Evolutionary conservation across 2,113 vertebrate genomes (phyloP).

Genomic region (Poeciliopsis occidentalis): DNA sequence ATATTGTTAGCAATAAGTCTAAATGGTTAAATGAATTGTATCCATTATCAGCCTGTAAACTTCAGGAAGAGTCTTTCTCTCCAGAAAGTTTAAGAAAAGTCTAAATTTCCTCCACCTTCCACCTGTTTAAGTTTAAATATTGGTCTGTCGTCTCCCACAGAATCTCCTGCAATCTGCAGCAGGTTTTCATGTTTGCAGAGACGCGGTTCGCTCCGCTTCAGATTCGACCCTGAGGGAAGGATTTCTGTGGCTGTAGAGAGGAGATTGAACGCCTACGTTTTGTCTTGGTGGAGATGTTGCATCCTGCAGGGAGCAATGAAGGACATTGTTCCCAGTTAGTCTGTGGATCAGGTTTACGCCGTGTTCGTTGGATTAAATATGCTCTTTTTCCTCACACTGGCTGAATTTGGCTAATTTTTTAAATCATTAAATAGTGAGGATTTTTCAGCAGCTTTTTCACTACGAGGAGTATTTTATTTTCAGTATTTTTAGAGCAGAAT

Average conservation of each 20-base stretch:
- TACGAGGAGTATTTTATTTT: not conserved
- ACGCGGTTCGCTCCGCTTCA: slow-evolving; percentile 1
- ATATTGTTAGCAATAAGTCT: no score
- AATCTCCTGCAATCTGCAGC: slow-evolving; percentile 3
- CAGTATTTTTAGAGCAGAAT: not conserved
- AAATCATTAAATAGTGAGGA: not conserved
- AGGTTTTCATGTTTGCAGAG: not conserved
- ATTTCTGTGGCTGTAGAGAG: slow-evolving; percentile 8
- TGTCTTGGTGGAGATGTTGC: not conserved
- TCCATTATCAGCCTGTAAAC: no score
- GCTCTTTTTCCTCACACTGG: not conserved
- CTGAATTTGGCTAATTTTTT: no score
- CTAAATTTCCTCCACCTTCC: no score
- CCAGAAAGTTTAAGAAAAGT: no score
- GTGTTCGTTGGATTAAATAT: not conserved
- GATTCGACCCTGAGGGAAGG: slow-evolving; percentile 3
- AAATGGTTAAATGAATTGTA: no score
- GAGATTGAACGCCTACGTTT: not conserved
- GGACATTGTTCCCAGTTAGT: slow-evolving; percentile 5
- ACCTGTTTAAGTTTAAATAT: no score
- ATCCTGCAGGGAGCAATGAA: slow-evolving; percentile 1
- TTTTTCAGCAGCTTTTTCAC: not conserved
- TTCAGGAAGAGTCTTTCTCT: no score
- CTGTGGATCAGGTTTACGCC: not conserved
- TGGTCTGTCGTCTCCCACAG: not conserved